A percentile compares a stretch with the other conserved stretches of the same genome.
Conservation (phyloP, 2,113 vertebrate genomes). For the Myiozetetes cayanensis region DNA sequence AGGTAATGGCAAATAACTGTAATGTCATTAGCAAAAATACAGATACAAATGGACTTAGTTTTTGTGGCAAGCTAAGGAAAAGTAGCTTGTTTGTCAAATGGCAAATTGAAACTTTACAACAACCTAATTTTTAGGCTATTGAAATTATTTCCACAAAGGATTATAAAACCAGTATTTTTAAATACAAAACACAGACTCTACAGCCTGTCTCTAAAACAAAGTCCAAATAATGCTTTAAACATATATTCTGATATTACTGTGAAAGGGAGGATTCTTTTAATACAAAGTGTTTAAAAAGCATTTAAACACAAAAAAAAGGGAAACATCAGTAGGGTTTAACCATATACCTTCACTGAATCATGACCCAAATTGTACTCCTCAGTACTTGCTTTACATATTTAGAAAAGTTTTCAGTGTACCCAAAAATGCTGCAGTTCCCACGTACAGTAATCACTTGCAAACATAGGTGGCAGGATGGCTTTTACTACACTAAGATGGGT, state of each 20-base stretch:
- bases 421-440: not conserved
- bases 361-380: not conserved
- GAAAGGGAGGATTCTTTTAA: not conserved
- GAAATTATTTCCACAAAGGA: not conserved
- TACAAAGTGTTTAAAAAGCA: not conserved
- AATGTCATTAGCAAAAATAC: not conserved
- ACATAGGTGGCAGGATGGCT: not conserved
- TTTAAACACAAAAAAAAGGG: not conserved
- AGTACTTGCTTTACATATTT: not conserved
- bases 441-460: not conserved
- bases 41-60: not conserved
- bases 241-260: not conserved
- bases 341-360: not conserved
- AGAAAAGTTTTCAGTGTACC: not conserved
- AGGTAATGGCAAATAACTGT: not conserved
- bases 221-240: not conserved
- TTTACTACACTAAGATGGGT: not conserved
- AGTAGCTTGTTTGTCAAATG: not conserved
- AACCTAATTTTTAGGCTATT: not conserved
- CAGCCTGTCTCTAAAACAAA: not conserved
- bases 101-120: not conserved
- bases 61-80: not conserved
- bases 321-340: not conserved
- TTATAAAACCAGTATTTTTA: not conserved
- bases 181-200: not conserved